Evolutionary conservation across 2,888 invertebrate species (phyloP).

Genomic region (Sthenelais limicola): DNA sequence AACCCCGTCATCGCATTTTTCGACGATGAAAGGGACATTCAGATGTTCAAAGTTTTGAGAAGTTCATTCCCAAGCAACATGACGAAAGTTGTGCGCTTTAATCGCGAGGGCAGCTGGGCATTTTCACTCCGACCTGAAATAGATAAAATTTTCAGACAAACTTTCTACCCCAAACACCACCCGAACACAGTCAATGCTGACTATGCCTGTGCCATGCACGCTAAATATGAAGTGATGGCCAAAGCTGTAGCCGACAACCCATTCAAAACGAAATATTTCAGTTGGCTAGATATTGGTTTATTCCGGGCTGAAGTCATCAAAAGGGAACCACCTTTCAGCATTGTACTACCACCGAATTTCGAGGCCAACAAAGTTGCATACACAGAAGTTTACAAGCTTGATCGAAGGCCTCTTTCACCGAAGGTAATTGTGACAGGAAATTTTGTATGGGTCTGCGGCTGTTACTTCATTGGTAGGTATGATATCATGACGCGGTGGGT

Average conservation of each 20-base stretch:
- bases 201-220: conserved; percentile 66
- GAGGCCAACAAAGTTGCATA: conserved; percentile 39
- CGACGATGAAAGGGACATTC: conserved; percentile 53
- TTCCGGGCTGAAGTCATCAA: conserved; percentile 54
- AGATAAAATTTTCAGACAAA: conserved; percentile 54
- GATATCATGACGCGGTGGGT: conserved; percentile 55
- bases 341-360: conserved; percentile 42
- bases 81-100: conserved; percentile 53
- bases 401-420: conserved; percentile 44
- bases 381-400: conserved; percentile 29
- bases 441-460: conserved; percentile 62
- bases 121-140: conserved; percentile 56
- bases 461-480: conserved; percentile 57
- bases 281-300: conserved; percentile 66
- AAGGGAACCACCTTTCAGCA: conserved; percentile 7
- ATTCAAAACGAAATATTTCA: conserved; percentile 59
- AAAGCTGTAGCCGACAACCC: conserved; percentile 55
- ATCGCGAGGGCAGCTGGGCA: conserved; percentile 56
- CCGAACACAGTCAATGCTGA: conserved; percentile 63
- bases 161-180: conserved; percentile 58
- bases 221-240: conserved; percentile 63
- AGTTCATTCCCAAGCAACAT: conserved; percentile 47
- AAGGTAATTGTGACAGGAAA: conserved; percentile 55
- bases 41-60: conserved; percentile 53
- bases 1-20: conserved; percentile 61